phyloP scores from a whole-genome alignment of 2,113 vertebrate species.

The Seriola dumerili region DNA sequence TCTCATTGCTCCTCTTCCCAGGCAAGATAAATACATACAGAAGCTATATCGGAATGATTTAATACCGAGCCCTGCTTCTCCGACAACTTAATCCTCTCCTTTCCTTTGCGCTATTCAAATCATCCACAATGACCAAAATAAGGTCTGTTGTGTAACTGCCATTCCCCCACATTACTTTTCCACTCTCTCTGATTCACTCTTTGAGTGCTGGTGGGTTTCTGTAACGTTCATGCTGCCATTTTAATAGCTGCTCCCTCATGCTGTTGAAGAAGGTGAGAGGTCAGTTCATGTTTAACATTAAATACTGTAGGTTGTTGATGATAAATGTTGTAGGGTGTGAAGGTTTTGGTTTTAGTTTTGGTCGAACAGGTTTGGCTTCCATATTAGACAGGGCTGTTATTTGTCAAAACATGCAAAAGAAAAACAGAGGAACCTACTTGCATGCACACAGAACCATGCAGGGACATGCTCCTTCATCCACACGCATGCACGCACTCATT shows the following conservation, averaged over 20 bases:
- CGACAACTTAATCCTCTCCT: slow-evolving; percentile 81
- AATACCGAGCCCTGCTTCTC: slow-evolving; percentile 65
- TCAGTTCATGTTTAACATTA: slow-evolving; percentile 13
- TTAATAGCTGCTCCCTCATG: slow-evolving; percentile 5
- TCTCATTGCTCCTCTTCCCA: slow-evolving; percentile 72
- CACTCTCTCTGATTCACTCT: slow-evolving; percentile 28
- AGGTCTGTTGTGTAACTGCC: slow-evolving; percentile 64
- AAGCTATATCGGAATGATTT: slow-evolving; percentile 76
- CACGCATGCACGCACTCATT: background rate
- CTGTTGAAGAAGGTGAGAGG: background rate
- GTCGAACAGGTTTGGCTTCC: slow-evolving; percentile 27
- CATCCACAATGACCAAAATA: slow-evolving; percentile 71
- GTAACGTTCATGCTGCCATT: slow-evolving; percentile 2
- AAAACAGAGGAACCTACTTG: slow-evolving; percentile 15
- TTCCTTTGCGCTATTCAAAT: slow-evolving; percentile 72
- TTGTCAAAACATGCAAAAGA: slow-evolving; percentile 39
- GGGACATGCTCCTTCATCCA: background rate
- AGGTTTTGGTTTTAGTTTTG: background rate
- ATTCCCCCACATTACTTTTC: slow-evolving; percentile 56
- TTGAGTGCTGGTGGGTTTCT: slow-evolving; percentile 26
- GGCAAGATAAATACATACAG: slow-evolving; percentile 73
- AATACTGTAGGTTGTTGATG: background rate
- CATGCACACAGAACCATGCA: slow-evolving; percentile 2
- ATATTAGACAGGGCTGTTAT: slow-evolving; percentile 28
- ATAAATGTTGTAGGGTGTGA: slow-evolving; percentile 3